Conservation (phyloP, 2,797 vertebrate genomes). For the Falco naumanni region DNA sequence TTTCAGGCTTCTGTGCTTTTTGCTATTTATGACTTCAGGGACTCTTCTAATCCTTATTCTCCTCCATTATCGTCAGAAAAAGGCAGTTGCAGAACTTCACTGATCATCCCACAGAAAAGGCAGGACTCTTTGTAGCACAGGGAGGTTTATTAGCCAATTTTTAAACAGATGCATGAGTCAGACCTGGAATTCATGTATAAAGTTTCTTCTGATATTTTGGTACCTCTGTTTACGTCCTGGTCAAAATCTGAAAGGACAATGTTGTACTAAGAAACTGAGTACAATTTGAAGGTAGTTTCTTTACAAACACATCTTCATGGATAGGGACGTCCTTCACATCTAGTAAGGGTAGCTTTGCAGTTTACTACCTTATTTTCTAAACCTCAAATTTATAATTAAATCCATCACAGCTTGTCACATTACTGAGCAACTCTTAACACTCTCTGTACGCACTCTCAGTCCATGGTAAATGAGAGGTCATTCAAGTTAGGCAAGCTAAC, state of each 20-base stretch:
- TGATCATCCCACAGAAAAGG: background rate
- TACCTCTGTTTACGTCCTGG: background rate
- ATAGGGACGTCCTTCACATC: background rate
- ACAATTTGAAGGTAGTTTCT: background rate
- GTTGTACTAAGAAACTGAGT: background rate
- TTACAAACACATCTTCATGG: background rate
- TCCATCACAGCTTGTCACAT: background rate
- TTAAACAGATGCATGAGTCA: background rate
- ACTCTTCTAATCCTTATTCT: conserved; percentile 46
- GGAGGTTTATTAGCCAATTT: background rate
- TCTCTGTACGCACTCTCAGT: background rate
- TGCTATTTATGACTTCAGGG: conserved; percentile 53
- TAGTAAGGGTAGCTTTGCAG: background rate
- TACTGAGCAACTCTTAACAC: background rate
- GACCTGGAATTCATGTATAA: background rate
- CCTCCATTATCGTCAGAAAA: conserved; percentile 29
- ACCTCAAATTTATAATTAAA: background rate
- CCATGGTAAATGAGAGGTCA: background rate
- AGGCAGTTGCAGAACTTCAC: background rate
- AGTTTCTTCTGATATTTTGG: background rate
- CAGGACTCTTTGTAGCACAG: background rate
- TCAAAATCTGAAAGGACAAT: background rate
- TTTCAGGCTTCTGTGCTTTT: conserved; percentile 45
- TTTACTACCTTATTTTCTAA: background rate
- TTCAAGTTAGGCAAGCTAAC: background rate